Evolutionary conservation across 1,140 invertebrate genomes (phyloP).

Genomic region (Drosophila paulistorum): DNA sequence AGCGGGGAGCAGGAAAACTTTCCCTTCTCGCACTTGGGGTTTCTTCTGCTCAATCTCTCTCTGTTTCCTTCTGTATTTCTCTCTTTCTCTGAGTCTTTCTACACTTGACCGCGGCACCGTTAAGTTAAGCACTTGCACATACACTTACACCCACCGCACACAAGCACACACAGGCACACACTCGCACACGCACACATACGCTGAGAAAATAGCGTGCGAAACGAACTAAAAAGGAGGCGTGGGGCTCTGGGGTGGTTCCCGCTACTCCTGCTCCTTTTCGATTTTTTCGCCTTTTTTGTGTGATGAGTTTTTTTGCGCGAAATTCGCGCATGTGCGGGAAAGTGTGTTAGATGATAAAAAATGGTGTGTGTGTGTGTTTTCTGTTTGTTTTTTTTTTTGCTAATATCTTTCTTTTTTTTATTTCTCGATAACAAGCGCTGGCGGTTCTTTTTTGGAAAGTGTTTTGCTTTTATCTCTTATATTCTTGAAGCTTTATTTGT

Average conservation of each 20-base stretch:
- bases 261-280: conserved; percentile 72
- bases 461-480: conserved; percentile 21
- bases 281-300: conserved; percentile 71
- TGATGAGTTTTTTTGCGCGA: conserved; percentile 56
- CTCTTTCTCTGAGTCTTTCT: conserved; percentile 29
- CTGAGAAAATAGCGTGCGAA: conserved; percentile 63
- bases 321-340: conserved; percentile 75
- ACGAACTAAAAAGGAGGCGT: conserved; percentile 44
- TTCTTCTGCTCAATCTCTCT: conserved; percentile 27
- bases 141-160: conserved; percentile 32
- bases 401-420: conserved; percentile 13
- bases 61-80: conserved; percentile 11
- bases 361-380: conserved; percentile 15
- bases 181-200: conserved; percentile 15
- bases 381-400: not conserved
- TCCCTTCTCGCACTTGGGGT: conserved; percentile 13
- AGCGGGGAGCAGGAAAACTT: conserved; percentile 12
- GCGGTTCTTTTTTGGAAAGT: conserved; percentile 27
- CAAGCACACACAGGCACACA: conserved; percentile 25
- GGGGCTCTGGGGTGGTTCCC: conserved; percentile 36
- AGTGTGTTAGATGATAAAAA: conserved; percentile 35
- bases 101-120: conserved; percentile 76
- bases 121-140: conserved; percentile 47
- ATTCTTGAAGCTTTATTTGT: conserved; percentile 46
- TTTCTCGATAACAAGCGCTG: conserved; percentile 44